A percentile compares a stretch with the other conserved stretches of the same genome.
These are phyloP conservation scores for Aproaerema taeniolella DNA, from an alignment of 2,888 invertebrate genomes.

Conservation along the genomic window DNA sequence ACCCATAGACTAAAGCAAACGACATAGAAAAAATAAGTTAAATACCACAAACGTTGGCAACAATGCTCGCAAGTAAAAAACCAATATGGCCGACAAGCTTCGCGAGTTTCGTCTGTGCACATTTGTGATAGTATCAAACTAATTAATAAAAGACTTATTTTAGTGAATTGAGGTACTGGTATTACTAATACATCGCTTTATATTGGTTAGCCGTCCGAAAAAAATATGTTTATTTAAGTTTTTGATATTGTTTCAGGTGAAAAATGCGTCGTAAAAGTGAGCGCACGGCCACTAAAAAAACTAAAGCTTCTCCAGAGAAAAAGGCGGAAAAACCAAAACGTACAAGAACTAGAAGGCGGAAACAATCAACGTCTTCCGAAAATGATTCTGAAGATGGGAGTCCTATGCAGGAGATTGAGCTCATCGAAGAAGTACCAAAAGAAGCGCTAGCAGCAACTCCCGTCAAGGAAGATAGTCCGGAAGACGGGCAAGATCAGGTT, in stretches of 20 bases:
- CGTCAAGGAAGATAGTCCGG: conserved; percentile 48
- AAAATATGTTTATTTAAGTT: too few relatives aligned
- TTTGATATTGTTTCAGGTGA: conserved; percentile 23
- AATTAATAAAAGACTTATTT: too few relatives aligned
- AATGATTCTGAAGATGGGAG: conserved; percentile 64
- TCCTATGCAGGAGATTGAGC: conserved; percentile 36
- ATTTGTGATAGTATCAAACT: too few relatives aligned
- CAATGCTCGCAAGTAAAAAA: not conserved
- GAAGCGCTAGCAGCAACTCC: conserved; percentile 41
- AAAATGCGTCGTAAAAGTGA: conserved; percentile 88
- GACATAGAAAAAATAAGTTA: not conserved
- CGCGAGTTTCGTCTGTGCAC: not conserved
- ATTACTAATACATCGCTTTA: too few relatives aligned
- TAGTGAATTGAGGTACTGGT: too few relatives aligned
- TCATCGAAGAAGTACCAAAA: conserved; percentile 35
- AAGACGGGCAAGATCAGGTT: conserved; percentile 61
- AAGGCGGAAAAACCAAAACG: conserved; percentile 74
- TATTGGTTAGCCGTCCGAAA: too few relatives aligned
- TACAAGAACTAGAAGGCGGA: conserved; percentile 72
- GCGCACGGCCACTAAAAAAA: conserved; percentile 79
- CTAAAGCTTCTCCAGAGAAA: conserved; percentile 81
- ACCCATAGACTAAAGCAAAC: not conserved
- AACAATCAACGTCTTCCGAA: conserved; percentile 75
- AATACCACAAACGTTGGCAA: not conserved
- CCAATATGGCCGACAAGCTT: not conserved